A percentile compares a stretch with the other conserved stretches of the same genome.
Conservation (phyloP, 2,113 vertebrate species). For the Dasyurus viverrinus region DNA sequence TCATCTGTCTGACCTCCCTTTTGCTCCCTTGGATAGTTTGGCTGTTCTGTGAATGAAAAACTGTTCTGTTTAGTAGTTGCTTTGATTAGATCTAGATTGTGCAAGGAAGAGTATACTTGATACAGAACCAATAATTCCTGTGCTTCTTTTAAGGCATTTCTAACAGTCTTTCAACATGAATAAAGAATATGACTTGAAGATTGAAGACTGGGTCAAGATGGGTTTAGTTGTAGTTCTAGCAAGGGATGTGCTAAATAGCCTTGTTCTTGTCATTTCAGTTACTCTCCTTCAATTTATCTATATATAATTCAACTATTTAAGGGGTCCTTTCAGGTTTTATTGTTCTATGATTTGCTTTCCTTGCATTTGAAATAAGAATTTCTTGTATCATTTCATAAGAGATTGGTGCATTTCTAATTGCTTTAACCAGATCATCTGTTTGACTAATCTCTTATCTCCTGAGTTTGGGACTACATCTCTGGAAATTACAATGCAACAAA, state of each 20-base stretch:
- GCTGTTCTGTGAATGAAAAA: not conserved
- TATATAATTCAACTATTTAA: too few relatives aligned
- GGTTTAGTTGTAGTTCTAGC: not conserved
- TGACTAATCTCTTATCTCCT: not conserved
- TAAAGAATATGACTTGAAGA: not conserved
- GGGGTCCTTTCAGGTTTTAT: not conserved
- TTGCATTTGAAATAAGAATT: not conserved
- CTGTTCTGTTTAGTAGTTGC: not conserved
- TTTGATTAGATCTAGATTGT: not conserved
- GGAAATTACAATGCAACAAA: not conserved
- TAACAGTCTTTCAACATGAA: not conserved
- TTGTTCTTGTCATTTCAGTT: too few relatives aligned
- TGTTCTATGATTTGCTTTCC: not conserved
- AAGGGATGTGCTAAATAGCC: too few relatives aligned
- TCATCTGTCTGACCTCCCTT: not conserved
- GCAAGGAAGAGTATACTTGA: not conserved
- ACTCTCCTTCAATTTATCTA: too few relatives aligned
- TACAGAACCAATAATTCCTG: not conserved
- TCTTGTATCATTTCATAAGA: not conserved
- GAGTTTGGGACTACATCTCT: not conserved
- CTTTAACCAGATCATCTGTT: constrained; percentile 4
- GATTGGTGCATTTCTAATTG: not conserved
- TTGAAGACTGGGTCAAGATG: not conserved
- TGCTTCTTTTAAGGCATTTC: not conserved
- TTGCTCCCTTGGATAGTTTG: not conserved